A percentile compares a stretch with the other conserved stretches of the same genome.
phyloP scores from a whole-genome alignment of 2,888 invertebrate species.

The Volucella bombylans region DNA sequence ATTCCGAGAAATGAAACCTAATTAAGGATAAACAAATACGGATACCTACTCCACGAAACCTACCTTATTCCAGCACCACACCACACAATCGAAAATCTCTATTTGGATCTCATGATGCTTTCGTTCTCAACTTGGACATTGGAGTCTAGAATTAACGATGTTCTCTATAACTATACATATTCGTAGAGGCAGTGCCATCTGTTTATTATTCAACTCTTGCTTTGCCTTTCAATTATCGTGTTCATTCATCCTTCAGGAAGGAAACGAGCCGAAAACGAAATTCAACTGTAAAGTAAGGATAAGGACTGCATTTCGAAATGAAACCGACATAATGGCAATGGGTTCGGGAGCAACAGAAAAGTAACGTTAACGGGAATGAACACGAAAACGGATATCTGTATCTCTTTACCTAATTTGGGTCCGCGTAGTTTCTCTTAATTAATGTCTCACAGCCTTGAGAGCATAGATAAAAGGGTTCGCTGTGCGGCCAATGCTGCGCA shows the following conservation, averaged over 20 bases:
- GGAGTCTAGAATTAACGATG: neutral
- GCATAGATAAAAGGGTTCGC: neutral
- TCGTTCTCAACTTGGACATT: neutral
- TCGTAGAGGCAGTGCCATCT: conserved; percentile 6
- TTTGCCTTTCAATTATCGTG: conserved; percentile 22
- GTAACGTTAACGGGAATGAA: too few species aligned
- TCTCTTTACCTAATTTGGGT: conserved; percentile 59
- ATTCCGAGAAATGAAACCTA: conserved; percentile 18
- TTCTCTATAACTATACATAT: neutral
- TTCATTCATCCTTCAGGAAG: conserved; percentile 23
- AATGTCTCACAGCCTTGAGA: conserved; percentile 26
- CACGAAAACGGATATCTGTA: conserved; percentile 37
- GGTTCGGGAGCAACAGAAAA: too few species aligned
- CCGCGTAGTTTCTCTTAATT: conserved; percentile 54
- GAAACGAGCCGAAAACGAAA: too few species aligned
- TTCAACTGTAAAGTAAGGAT: neutral
- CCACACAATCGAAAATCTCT: neutral
- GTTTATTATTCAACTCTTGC: conserved; percentile 47
- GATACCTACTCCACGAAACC: conserved; percentile 2
- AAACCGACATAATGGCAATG: conserved; percentile 22
- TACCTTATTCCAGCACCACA: neutral
- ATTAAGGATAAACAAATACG: conserved; percentile 39
- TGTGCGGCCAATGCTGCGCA: neutral
- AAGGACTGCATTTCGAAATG: conserved; percentile 48
- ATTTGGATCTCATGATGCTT: too few species aligned